These are phyloP conservation scores for Zoroaster sp. DNA, from an alignment of 53 echinoderm and acorn worm genomes.

Conservation along the genomic window DNA sequence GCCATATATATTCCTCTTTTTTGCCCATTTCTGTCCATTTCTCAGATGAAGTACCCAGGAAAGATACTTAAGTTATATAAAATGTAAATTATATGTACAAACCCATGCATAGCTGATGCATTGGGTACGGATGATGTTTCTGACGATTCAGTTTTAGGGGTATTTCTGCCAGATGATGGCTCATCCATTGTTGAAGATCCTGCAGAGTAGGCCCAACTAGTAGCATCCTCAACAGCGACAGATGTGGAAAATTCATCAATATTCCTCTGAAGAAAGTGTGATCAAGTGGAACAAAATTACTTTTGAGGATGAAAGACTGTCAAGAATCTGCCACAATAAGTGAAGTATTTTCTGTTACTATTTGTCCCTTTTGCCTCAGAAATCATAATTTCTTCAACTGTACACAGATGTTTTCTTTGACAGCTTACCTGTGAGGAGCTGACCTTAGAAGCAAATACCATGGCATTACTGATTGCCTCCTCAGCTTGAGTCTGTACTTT, in stretches of 20 bases:
- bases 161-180: neutral
- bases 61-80: neutral
- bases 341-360: too few relatives aligned
- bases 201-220: conserved; percentile 35
- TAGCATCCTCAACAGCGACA: neutral
- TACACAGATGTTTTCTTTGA: neutral
- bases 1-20: too few relatives aligned
- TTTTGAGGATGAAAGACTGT: too few relatives aligned
- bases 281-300: too few relatives aligned
- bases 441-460: conserved; percentile 43
- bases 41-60: neutral
- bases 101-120: neutral
- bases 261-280: neutral
- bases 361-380: too few relatives aligned
- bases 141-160: neutral
- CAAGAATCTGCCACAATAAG: too few relatives aligned
- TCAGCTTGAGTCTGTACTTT: conserved; percentile 72
- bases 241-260: conserved; percentile 28
- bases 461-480: conserved; percentile 76
- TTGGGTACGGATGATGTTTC: neutral
- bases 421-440: conserved; percentile 21
- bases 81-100: neutral
- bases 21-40: too few relatives aligned
- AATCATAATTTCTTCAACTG: neutral
- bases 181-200: neutral